phyloP scores from a whole-genome alignment of 2,797 vertebrate species.

The Spinus olivaceus region DNA sequence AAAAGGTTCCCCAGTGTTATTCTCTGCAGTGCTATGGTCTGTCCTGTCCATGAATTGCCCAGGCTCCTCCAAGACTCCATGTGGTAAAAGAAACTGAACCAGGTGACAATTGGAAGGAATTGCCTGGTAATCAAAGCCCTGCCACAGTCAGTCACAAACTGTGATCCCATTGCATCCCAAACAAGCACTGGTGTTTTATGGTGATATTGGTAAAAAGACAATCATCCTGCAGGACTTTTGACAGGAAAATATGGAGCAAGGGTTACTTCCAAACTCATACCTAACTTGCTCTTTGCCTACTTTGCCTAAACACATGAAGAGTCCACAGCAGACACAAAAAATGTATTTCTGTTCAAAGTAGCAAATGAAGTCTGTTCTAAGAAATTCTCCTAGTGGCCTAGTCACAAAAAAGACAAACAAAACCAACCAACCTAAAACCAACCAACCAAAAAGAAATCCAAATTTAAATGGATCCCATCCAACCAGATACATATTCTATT shows the following conservation, averaged over 20 bases:
- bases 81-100: background rate
- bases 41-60: background rate
- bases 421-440: background rate
- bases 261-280: fast-evolving
- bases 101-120: background rate
- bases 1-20: background rate
- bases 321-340: background rate
- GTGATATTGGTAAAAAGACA: fast-evolving
- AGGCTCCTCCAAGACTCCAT: too few species aligned
- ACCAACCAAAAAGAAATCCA: background rate
- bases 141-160: background rate
- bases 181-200: background rate
- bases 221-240: background rate
- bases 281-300: background rate
- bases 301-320: background rate
- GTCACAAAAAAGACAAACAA: background rate
- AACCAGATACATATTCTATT: background rate
- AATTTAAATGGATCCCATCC: background rate
- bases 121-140: background rate
- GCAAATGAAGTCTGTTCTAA: background rate
- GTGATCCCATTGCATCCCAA: background rate
- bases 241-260: background rate
- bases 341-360: background rate
- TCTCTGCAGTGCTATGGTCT: background rate
- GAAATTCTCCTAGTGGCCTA: background rate